A percentile compares a stretch with the other conserved stretches of the same genome.
Evolutionary conservation across 1,140 invertebrate genomes (phyloP).

Genomic region (Brachionus rotundiformis): DNA sequence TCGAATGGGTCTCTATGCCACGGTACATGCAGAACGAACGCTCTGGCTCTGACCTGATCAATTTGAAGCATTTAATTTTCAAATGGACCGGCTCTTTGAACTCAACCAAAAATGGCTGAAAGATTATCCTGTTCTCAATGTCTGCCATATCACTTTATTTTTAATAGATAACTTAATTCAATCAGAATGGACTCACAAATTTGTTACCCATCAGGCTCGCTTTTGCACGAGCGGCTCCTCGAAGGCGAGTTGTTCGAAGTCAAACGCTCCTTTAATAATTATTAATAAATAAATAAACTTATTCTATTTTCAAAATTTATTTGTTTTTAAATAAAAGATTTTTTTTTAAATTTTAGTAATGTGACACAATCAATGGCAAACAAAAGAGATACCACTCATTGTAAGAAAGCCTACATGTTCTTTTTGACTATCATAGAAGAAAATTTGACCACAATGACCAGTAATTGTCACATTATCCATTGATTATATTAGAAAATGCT

Average conservation of each 20-base stretch:
- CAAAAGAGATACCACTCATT: no score
- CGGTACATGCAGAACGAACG: conserved; percentile 21
- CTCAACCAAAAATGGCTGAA: conserved; percentile 26
- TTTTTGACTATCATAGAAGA: no score
- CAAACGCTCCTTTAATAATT: conserved; percentile 4
- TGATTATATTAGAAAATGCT: no score
- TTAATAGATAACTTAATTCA: no score
- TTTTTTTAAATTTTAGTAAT: not conserved
- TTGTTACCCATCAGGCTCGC: conserved; percentile 7
- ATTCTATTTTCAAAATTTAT: no score
- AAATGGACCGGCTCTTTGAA: conserved; percentile 16
- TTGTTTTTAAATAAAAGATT: no score
- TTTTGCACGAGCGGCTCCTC: not conserved
- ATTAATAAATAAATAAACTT: no score
- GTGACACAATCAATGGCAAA: no score
- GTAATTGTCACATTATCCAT: no score
- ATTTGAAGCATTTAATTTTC: conserved; percentile 42
- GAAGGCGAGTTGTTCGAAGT: conserved; percentile 22
- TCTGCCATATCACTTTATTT: conserved; percentile 6
- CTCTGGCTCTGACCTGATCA: not conserved
- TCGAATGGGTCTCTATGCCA: conserved; percentile 2
- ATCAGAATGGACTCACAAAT: no score
- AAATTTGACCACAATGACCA: no score
- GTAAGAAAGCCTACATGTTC: no score
- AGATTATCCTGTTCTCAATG: not conserved